Evolutionary conservation across 2,797 vertebrate species (phyloP).

Genomic region (Cynopterus sphinx): DNA sequence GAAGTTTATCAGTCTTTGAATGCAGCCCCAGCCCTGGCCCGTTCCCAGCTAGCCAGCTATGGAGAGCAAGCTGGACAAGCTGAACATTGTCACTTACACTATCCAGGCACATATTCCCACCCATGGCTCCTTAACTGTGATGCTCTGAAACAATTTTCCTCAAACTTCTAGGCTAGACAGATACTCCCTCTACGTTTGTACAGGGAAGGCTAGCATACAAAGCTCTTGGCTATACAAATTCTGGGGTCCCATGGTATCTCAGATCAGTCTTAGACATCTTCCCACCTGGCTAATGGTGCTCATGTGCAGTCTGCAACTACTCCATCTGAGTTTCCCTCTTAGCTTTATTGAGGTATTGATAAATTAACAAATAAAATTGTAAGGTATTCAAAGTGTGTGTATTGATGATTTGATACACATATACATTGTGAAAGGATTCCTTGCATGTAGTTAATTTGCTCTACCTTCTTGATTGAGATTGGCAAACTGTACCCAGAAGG

Average conservation of each 20-base stretch:
- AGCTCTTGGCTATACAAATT: background rate
- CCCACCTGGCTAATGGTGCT: background rate
- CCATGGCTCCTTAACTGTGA: background rate
- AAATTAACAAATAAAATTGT: background rate
- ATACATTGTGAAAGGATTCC: background rate
- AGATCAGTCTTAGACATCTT: background rate
- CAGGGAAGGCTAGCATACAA: background rate
- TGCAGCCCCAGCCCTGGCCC: background rate
- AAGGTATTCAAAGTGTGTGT: background rate
- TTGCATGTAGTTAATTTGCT: background rate
- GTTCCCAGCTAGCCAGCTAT: background rate
- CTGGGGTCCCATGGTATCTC: background rate
- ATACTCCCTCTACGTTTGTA: background rate
- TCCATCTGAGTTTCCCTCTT: background rate
- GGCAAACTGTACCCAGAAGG: background rate
- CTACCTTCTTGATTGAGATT: background rate
- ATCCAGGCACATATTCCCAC: background rate
- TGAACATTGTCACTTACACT: background rate
- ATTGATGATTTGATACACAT: background rate
- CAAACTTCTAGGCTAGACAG: background rate
- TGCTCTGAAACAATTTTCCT: background rate
- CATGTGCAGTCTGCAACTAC: background rate
- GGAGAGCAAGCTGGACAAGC: background rate
- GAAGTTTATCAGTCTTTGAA: conserved; percentile 19
- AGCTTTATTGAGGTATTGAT: background rate